phyloP scores from a whole-genome alignment of 1,140 invertebrate species.

The Copidosoma floridanum region DNA sequence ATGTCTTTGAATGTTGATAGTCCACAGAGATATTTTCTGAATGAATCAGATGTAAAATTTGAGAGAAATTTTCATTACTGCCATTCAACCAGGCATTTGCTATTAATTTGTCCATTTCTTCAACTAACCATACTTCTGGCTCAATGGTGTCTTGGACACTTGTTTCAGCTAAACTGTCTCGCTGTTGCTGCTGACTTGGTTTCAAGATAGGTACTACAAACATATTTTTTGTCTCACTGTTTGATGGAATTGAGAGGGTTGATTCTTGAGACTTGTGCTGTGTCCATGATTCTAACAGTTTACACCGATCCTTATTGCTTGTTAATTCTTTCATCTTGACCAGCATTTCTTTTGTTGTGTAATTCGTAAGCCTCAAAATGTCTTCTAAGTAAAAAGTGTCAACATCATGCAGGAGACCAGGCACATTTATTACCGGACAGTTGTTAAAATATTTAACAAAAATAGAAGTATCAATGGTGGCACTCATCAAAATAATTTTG shows the following conservation, averaged over 20 bases:
- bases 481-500: slow-evolving; percentile 92
- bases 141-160: too few relatives aligned
- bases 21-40: slow-evolving; percentile 70
- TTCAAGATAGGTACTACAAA: slow-evolving; percentile 45
- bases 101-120: slow-evolving; percentile 64
- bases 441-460: slow-evolving; percentile 83
- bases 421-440: slow-evolving; percentile 75
- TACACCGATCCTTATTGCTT: slow-evolving; percentile 55
- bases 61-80: slow-evolving; percentile 64
- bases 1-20: slow-evolving; percentile 67
- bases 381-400: slow-evolving; percentile 82
- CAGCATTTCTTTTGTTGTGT: slow-evolving; percentile 68
- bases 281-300: slow-evolving; percentile 57
- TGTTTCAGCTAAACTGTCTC: slow-evolving; percentile 47
- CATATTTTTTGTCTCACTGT: slow-evolving; percentile 33
- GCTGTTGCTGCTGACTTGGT: too few relatives aligned
- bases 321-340: slow-evolving; percentile 49
- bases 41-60: slow-evolving; percentile 72
- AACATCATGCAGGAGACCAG: slow-evolving; percentile 77
- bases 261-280: slow-evolving; percentile 36
- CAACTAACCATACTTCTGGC: slow-evolving; percentile 57
- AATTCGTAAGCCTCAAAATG: slow-evolving; percentile 70
- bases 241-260: not conserved
- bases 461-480: slow-evolving; percentile 78
- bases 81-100: slow-evolving; percentile 63